Conservation (phyloP, 1,140 invertebrate species). For the Aphis gossypii region DNA sequence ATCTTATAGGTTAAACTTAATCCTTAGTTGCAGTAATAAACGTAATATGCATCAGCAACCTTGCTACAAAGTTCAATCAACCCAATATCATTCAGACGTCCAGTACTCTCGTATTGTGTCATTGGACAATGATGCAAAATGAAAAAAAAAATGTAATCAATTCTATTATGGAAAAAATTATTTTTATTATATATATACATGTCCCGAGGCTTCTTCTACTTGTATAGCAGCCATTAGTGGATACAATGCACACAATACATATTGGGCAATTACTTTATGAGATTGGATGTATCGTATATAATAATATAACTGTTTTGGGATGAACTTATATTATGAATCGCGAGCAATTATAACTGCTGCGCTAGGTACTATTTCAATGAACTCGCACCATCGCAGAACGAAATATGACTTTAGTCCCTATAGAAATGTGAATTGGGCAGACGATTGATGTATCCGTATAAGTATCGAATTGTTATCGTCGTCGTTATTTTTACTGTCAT, state of each 20-base stretch:
- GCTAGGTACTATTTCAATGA: background rate
- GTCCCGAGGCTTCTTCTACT: background rate
- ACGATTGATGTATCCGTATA: background rate
- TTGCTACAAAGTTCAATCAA: slow-evolving; percentile 42
- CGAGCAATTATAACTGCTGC: slow-evolving; percentile 15
- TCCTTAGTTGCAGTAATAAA: background rate
- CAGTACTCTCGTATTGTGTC: background rate
- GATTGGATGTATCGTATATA: background rate
- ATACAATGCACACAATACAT: background rate
- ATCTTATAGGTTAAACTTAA: background rate
- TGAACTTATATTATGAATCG: background rate
- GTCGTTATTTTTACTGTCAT: background rate
- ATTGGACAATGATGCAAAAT: slow-evolving; percentile 34
- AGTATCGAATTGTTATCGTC: background rate
- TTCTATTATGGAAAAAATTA: background rate
- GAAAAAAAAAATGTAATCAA: background rate
- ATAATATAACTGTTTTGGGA: slow-evolving; percentile 1
- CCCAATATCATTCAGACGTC: slow-evolving; percentile 13
- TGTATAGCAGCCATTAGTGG: background rate
- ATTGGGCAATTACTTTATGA: background rate
- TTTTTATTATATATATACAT: background rate
- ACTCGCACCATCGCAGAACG: background rate
- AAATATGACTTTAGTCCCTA: background rate
- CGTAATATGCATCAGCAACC: background rate
- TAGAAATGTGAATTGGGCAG: background rate